Evolutionary conservation across 2,113 vertebrate species (phyloP), one percentile per base, ranked within the genome.

Genomic region (Datnioides undecimradiatus): DNA sequence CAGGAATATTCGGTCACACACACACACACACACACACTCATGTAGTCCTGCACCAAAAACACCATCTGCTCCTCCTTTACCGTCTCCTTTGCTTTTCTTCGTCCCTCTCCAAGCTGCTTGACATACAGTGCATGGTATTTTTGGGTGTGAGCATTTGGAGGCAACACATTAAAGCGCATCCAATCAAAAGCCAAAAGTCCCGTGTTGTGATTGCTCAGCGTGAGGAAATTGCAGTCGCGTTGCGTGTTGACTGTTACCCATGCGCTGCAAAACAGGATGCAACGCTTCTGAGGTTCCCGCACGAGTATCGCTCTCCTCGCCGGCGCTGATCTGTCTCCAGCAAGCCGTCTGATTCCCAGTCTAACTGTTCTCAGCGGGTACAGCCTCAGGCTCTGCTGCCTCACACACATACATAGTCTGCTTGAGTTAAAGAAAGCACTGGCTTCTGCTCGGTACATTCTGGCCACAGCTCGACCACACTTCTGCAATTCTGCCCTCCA

Each of bases 61-160:
- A 88, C 86, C 90, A 92, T 90, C 89, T 91, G 88, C 80, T 88
- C 73, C 63, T 71, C 72, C 73, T 60, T 48, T 41, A 29, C 49
- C 34, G 10, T 27, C 60, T 31, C 33, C 59, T 72, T 27, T 36
- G 43, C 14, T 69, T 34, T n/a, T 79, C 51, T 46, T 54, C 8
- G 73, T 76, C 76, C 10, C n/a, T 74, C 69, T 63, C 73, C 33
- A 7, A 48, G 55, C 74, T 65, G 59, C 71, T 34, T 49, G 52
- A 43, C 36, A 38, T 51, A 51, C 41, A 73, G 49, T n/a, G n/a
- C 21, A 48, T 17, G 33, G 14, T 76, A 58, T 76, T 78, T 85
- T 71, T 58, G 72, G 58, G 36, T 3, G 45, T 25, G 31, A 58
- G 38, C 58, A 34, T 21, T 68, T 21, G 25, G 65, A 46, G n/a